Conservation (phyloP, 2,797 vertebrate species). For the Craterocephalus amniculus region DNA sequence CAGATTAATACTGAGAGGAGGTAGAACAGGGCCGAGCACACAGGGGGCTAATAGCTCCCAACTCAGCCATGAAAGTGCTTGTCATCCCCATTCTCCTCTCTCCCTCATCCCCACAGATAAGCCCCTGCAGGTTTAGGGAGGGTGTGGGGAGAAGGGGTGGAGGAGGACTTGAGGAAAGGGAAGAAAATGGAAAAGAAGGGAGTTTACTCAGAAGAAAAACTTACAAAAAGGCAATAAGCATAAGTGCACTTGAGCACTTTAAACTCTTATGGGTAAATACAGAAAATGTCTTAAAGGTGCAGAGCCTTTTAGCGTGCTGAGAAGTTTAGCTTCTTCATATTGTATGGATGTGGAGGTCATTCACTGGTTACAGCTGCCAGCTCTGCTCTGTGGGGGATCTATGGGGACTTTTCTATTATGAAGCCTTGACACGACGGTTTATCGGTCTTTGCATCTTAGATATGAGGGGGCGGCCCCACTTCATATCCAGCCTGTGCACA, state of each 20-base stretch:
- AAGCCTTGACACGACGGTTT: conserved; percentile 46
- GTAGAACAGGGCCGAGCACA: conserved; percentile 68
- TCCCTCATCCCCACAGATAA: conserved; percentile 67
- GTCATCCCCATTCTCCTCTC: conserved; percentile 77
- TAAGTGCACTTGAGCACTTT: conserved; percentile 44
- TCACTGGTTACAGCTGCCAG: conserved; percentile 48
- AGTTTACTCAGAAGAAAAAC: conserved; percentile 40
- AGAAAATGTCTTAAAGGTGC: conserved; percentile 21
- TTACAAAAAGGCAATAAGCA: conserved; percentile 55
- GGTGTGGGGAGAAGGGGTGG: neutral
- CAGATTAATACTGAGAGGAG: conserved; percentile 84
- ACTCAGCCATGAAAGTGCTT: conserved; percentile 80
- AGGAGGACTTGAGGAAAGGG: conserved; percentile 2
- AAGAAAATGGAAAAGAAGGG: conserved; percentile 32
- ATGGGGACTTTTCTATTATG: conserved; percentile 57
- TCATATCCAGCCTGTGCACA: conserved; percentile 37
- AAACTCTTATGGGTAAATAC: conserved; percentile 34
- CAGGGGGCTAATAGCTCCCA: conserved; percentile 79
- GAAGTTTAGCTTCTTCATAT: conserved; percentile 30
- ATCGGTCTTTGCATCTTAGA: conserved; percentile 53
- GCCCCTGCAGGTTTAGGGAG: conserved; percentile 49
- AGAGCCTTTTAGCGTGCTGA: conserved; percentile 24
- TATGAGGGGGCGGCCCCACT: conserved; percentile 44
- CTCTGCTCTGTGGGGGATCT: conserved; percentile 59
- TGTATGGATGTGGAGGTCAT: conserved; percentile 46